Base-by-base conservation (phyloP, 30 jellyfish, hydroid and myxozoan genomes). In the Cassiopea andromeda region DNA sequence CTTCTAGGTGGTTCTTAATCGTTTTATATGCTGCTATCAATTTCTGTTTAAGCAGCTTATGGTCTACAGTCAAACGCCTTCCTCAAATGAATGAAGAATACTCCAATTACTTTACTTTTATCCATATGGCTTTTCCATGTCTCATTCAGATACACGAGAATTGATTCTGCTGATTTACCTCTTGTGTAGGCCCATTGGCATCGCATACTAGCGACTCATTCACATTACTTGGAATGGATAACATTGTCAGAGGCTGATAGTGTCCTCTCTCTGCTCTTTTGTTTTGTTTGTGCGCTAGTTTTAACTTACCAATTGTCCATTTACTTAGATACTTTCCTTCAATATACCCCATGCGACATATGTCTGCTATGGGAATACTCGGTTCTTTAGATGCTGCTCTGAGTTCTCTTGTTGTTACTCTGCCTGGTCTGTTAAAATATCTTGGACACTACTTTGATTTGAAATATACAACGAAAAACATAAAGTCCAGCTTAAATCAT, bases 121-220 rank as follows among this genome's bases (percentile, higher is more conserved):
- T 90, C 85, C 9, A 90, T 59, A 27, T 15, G 87, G 84, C 43
- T 83, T 59, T 81, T 60, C 97, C 93, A 90, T 48, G 79, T 69
- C 50, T 90, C 97, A 16, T 89, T 58, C 66, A 90, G 60, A 73
- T 81, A 75, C 12, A 89, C 61, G 19, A 89, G 88, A 47, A 75
- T 60, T 47, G 90, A 76, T 73, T 81, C 93, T 57, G 90, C 83
- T 50, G 97, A 82, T 82, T 66, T 16, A 45, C 86, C 90, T 60
- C 38, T 58, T 71, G 48, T 80, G 71, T 81, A 83, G 49, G 90
- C 97, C 94, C 92, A 75, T 61, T 91, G 97, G 73, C 85, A n/a
- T 60, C 59, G 68, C 94, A 77, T 2, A 83, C 48, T 27, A 75
- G 77, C 18, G 87, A 75, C 72, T 77, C 94, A 3, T 2, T 69